A percentile compares a stretch with the other conserved stretches of the same genome.
Conservation (phyloP, 2,113 vertebrate species). For the Phrynosoma platyrhinos region DNA sequence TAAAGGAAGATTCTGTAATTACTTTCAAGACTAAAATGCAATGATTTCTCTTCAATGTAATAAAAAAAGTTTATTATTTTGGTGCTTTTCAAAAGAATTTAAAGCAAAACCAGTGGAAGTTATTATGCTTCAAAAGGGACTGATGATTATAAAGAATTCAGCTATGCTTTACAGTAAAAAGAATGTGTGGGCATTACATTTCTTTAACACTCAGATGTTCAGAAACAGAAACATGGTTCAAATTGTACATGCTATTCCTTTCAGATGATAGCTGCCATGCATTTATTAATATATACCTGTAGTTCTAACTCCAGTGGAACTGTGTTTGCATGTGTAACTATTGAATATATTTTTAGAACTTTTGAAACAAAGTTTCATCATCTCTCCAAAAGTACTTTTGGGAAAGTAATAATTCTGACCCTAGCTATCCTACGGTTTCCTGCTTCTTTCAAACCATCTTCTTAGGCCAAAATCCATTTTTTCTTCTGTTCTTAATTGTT, state of each 20-base stretch:
- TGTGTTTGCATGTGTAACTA: neutral
- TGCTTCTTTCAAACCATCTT: neutral
- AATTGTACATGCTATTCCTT: neutral
- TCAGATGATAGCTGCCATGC: no score
- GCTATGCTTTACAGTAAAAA: constrained; percentile 7
- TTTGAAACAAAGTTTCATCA: neutral
- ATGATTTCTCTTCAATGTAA: constrained; percentile 46
- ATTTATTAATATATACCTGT: neutral
- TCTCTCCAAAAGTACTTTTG: neutral
- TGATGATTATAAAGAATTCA: constrained; percentile 27
- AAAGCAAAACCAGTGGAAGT: constrained; percentile 39
- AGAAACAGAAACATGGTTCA: fast-evolving
- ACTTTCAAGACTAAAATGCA: constrained; percentile 64
- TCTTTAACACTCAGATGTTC: neutral
- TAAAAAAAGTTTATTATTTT: constrained; percentile 56
- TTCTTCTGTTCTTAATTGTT: neutral
- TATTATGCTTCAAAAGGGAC: constrained; percentile 14
- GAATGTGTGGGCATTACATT: neutral
- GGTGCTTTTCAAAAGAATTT: constrained; percentile 46
- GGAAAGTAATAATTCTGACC: no score
- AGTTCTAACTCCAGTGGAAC: neutral
- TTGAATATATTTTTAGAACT: neutral
- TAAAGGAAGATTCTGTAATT: constrained; percentile 64
- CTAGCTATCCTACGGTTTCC: neutral
- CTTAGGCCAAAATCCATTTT: neutral